Evolutionary conservation across 2,797 vertebrate species (phyloP), one percentile per base, ranked within the genome.

Genomic region (Hydrolagus colliei): DNA sequence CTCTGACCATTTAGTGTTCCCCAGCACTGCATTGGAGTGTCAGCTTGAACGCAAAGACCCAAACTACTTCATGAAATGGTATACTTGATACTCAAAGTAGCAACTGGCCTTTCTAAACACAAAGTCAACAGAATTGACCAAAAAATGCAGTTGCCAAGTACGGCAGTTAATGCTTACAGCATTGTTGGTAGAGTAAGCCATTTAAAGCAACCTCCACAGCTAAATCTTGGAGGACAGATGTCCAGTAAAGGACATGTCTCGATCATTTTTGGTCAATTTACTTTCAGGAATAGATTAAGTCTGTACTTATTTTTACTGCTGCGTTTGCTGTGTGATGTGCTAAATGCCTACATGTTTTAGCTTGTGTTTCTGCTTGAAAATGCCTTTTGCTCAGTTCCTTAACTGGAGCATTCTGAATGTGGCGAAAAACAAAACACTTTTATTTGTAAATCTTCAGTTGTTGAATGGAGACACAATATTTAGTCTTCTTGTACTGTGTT

Each of bases 91-190:
- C 6, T 71, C 32, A 35, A 71, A 68, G n/a, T 1, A 52, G 41
- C 2, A 52, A 52, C 27, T 8, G 52, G 65, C 8, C 27, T 82
- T 52, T 52, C 41, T 52, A 71, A 71, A 32, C 65, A 84, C 63
- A 84, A 68, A 68, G 67, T 71, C 68, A 27, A 52, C 8, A 84
- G 79, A 67, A 84, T 84, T 84, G 16, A 84, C 16, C 16, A 35
- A 52, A 52, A 52, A 52, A 52, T 52, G 6, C 41, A 52, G 41
- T 52, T 52, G 41, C 41, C 41, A 52, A 52, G 41, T 52, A 52
- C 1, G 6, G 6, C 41, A 27, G 27, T 27, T 1, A 27, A 27
- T 27, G 1, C 27, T 27, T 27, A 27, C 27, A 27, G 6, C 14
- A 18, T 68, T 1, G 63, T 41, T 18, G 14, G 2, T 41, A 35